Percentiles rank a stretch among this genome's conserved stretches.
These are phyloP conservation scores for Laticauda laticaudata DNA, from an alignment of 2,113 vertebrate species.

Conservation along the genomic window DNA sequence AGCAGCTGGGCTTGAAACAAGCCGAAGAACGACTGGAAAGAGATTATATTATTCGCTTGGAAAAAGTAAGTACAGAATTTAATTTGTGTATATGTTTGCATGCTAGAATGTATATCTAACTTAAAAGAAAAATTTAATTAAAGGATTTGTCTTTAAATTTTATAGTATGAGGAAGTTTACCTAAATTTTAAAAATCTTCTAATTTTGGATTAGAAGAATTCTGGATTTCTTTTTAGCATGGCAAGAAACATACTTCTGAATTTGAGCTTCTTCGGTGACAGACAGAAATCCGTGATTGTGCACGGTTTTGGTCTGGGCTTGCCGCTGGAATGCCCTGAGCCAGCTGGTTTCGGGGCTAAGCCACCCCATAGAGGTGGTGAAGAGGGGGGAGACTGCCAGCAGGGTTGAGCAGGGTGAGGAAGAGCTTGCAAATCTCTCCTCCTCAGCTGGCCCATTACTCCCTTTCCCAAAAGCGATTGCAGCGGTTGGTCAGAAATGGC, in stretches of 20 bases:
- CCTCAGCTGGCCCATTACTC: too few species aligned
- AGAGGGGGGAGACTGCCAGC: too few species aligned
- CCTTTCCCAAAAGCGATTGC: too few species aligned
- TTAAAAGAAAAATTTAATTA: neutral
- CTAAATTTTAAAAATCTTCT: neutral
- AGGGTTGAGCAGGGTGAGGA: too few species aligned
- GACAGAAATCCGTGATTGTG: too few species aligned
- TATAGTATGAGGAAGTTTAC: neutral
- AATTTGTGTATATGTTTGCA: neutral
- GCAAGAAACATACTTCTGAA: neutral
- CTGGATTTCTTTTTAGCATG: neutral
- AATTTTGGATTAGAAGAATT: neutral
- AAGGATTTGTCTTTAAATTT: neutral
- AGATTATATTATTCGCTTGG: conserved; percentile 93
- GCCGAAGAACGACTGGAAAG: conserved; percentile 94
- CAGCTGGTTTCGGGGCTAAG: too few species aligned
- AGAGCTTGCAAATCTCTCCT: too few species aligned
- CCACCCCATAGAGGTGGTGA: too few species aligned
- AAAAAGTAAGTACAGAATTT: conserved; percentile 78
- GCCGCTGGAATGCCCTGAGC: too few species aligned
- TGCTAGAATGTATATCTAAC: neutral
- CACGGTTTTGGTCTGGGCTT: too few species aligned
- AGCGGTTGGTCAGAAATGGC: too few species aligned
- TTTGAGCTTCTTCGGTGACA: too few species aligned
- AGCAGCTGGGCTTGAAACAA: conserved; percentile 94